Evolutionary conservation across 1,140 invertebrate species (phyloP), one percentile per base, ranked within the genome.

Genomic region (Helicoverpa armigera): DNA sequence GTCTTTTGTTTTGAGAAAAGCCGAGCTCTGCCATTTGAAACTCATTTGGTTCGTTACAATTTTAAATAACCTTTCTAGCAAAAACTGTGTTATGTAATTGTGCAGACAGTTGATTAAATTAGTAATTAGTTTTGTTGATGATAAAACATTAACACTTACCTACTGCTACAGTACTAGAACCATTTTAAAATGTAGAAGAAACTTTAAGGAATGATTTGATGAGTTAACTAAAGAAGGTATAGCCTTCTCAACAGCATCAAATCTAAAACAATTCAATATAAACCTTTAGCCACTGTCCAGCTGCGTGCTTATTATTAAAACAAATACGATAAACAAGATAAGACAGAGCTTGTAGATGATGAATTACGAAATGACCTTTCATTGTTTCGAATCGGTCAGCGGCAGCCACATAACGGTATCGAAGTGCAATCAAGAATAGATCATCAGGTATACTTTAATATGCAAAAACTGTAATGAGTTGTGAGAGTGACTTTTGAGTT

Each of bases 301-400:
- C 16, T 43, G 51, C 16, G 35, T 48, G 48, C 50, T 79, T 16
- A 67, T 79, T 48, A 80, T 54, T 74, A 51, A 74, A 80, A 80
- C 69, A 85, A 82, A 80, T 70, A 81, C 54, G 82, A 79, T 79
- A 35, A 83, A 50, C 9, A 75, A 50, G 76, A 85, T 84, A 83
- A 78, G 72, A 77, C 48, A 63, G 65, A 60, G 81, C 79, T 82
- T 81, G 80, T 83, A 61, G 31, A 63, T 85, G 83, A 86, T 85
- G 79, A 82, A 86, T 85, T 82, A 81, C 72, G 35, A 79, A 51
- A 74, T 76, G 81, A 84, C 70, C 80, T 81, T 77, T 82, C 80
- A 86, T 86, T 86, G 83, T 86, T 82, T 84, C 79, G 75, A 67
- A 60, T 78, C 60, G 80, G 78, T 70, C 63, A 74, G 76, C 80